These are phyloP conservation scores for Tenthredo notha DNA, from an alignment of 2,888 invertebrate genomes.

Conservation along the genomic window DNA sequence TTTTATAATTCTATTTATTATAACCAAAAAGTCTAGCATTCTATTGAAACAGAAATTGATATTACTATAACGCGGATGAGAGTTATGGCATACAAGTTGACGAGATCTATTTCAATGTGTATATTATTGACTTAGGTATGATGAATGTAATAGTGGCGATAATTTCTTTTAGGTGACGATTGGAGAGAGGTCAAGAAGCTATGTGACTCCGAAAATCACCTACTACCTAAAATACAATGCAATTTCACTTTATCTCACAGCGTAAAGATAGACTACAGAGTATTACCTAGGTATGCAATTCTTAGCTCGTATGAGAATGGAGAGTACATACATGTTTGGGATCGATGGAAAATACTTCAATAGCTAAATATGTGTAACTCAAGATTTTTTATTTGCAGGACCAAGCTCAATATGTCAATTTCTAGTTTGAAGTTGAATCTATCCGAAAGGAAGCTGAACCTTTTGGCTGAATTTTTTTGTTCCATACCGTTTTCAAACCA, in stretches of 20 bases:
- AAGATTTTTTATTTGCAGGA: slow-evolving; percentile 79
- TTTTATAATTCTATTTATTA: neutral
- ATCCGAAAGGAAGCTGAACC: slow-evolving; percentile 86
- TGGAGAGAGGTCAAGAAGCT: slow-evolving; percentile 87
- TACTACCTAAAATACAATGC: slow-evolving; percentile 85
- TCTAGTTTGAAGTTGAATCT: slow-evolving; percentile 87
- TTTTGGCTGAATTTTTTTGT: slow-evolving; percentile 83
- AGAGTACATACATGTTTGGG: neutral
- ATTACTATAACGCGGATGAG: neutral
- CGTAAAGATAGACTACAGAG: slow-evolving; percentile 86
- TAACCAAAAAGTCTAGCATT: neutral
- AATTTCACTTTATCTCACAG: slow-evolving; percentile 87
- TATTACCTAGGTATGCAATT: slow-evolving; percentile 82
- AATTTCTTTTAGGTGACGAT: slow-evolving; percentile 81
- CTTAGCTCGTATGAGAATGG: neutral
- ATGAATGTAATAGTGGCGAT: neutral
- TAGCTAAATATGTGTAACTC: slow-evolving; percentile 52
- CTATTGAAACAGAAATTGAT: neutral
- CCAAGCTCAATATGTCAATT: slow-evolving; percentile 80
- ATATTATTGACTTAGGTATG: neutral
- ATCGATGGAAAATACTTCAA: slow-evolving; percentile 26
- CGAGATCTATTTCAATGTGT: neutral
- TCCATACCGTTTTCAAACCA: slow-evolving; percentile 78
- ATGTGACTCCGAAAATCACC: slow-evolving; percentile 87
- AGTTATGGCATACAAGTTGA: neutral